A percentile compares a stretch with the other conserved stretches of the same genome.
Evolutionary conservation across 1,140 invertebrate genomes (phyloP).

Genomic region (Drosophila grimshawi): DNA sequence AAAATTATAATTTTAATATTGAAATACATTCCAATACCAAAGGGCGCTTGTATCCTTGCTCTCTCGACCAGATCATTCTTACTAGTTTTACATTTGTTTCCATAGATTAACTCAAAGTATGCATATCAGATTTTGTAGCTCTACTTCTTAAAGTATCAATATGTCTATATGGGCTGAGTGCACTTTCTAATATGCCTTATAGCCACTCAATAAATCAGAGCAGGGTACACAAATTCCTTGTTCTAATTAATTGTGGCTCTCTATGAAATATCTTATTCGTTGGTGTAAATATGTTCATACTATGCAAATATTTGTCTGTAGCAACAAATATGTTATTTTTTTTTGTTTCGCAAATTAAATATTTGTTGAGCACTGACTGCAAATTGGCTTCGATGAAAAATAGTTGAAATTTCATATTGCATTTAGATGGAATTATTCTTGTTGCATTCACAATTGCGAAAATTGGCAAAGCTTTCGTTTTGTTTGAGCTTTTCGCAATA

Average conservation of each 20-base stretch:
- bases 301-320: conserved; percentile 24
- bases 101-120: not conserved
- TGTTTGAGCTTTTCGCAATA: conserved; percentile 10
- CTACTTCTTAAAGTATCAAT: no score
- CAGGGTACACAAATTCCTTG: not conserved
- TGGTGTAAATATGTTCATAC: not conserved
- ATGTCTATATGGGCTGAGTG: not conserved
- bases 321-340: not conserved
- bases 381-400: conserved; percentile 8
- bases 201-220: not conserved
- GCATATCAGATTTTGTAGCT: not conserved
- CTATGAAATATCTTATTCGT: not conserved
- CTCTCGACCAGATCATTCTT: not conserved
- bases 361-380: conserved; percentile 12
- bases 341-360: conserved; percentile 6
- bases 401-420: conserved; percentile 11
- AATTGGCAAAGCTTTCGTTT: conserved; percentile 6
- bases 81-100: not conserved
- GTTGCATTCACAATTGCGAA: no score
- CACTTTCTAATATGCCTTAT: not conserved
- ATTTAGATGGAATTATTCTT: not conserved
- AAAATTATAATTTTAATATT: not conserved
- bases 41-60: not conserved
- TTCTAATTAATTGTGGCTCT: not conserved
- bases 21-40: not conserved